A percentile compares a stretch with the other conserved stretches of the same genome.
phyloP scores from a whole-genome alignment of 2,888 invertebrate species.

The Oscheius sp. region DNA sequence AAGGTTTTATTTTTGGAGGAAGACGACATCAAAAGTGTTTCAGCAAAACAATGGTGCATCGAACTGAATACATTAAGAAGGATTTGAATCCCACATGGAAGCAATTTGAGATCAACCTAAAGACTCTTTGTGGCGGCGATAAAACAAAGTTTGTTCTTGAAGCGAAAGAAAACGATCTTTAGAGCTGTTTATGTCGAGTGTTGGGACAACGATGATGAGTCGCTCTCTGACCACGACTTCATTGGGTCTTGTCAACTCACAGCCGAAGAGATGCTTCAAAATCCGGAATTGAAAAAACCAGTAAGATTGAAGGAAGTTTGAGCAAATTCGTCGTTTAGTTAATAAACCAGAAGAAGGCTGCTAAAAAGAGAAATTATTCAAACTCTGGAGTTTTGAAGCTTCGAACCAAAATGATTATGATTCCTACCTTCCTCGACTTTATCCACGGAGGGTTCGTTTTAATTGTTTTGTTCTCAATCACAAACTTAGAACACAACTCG shows the following conservation, averaged over 20 bases:
- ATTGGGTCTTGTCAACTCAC: constrained; percentile 17
- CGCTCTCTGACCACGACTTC: constrained; percentile 63
- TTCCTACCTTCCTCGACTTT: constrained; percentile 75
- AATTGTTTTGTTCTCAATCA: too few relatives aligned
- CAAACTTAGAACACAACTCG: constrained; percentile 72
- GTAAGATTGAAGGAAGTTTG: not conserved
- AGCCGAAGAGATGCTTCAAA: not conserved
- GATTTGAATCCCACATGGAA: constrained; percentile 75
- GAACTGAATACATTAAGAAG: constrained; percentile 74
- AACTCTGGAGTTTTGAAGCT: constrained; percentile 73
- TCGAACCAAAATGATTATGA: constrained; percentile 61
- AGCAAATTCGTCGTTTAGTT: constrained; percentile 62
- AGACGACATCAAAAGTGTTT: too few relatives aligned
- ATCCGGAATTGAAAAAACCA: not conserved
- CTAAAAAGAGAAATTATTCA: constrained; percentile 73
- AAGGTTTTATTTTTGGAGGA: constrained; percentile 37
- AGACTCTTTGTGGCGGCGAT: constrained; percentile 73
- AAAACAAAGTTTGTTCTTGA: not conserved
- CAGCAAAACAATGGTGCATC: constrained; percentile 56
- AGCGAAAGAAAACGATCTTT: too few relatives aligned
- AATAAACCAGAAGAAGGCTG: constrained; percentile 73
- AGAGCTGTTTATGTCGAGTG: constrained; percentile 72
- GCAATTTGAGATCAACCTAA: constrained; percentile 72
- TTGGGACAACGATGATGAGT: constrained; percentile 74
- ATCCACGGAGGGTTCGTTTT: constrained; percentile 73